Evolutionary conservation across 2,888 invertebrate species (phyloP).

Genomic region (Hirudinaria manillensis): DNA sequence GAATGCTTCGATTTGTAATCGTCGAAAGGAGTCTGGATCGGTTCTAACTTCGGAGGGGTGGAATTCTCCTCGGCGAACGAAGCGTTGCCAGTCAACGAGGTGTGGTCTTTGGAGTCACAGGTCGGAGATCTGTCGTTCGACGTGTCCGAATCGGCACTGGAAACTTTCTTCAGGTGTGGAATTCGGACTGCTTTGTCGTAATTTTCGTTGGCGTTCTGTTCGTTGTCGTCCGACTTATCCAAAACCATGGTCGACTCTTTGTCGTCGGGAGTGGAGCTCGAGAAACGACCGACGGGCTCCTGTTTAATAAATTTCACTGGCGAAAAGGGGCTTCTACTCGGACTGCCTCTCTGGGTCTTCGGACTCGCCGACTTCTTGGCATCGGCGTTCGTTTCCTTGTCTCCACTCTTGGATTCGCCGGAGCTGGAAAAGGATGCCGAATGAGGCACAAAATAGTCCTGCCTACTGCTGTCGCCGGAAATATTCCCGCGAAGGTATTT

Average conservation of each 20-base stretch:
- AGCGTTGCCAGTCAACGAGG: background rate
- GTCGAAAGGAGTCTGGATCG: conserved; percentile 2
- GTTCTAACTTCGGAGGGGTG: conserved; percentile 24
- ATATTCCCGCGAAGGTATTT: conserved; percentile 5
- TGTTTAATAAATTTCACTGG: conserved; percentile 18
- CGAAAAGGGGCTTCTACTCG: background rate
- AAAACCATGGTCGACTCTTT: background rate
- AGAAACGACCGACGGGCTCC: conserved; percentile 1
- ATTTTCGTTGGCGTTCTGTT: background rate
- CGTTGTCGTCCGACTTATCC: background rate
- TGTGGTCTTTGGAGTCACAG: background rate
- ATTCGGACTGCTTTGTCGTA: background rate
- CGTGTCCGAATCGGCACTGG: conserved; percentile 3
- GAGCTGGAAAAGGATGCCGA: conserved; percentile 2
- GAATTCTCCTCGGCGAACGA: conserved; percentile 9
- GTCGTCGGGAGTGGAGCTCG: conserved; percentile 3
- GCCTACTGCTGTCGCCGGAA: background rate
- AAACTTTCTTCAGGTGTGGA: conserved; percentile 14
- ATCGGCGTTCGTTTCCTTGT: background rate
- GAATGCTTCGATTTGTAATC: background rate
- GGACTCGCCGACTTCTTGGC: conserved; percentile 6
- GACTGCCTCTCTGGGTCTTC: conserved; percentile 11
- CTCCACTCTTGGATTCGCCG: background rate
- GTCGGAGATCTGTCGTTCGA: conserved; percentile 11
- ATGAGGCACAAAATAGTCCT: background rate